phyloP scores from a whole-genome alignment of 2,797 vertebrate genomes.

The Neosilurus hyrtlii region DNA sequence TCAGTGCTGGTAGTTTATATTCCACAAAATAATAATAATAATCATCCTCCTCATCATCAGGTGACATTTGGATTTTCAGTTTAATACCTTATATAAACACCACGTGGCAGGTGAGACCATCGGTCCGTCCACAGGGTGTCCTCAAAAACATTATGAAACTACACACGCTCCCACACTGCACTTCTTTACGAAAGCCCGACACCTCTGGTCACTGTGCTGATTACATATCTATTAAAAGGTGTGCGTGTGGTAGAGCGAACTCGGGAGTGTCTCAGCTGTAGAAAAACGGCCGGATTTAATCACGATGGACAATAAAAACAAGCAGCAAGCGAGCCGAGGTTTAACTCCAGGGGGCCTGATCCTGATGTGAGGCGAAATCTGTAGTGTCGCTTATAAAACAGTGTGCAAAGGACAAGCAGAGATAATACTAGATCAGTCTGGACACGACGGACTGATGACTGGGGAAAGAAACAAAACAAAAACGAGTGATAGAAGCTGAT shows the following conservation, averaged over 20 bases:
- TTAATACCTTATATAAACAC: constrained; percentile 25
- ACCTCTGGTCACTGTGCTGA: neutral
- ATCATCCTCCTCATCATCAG: neutral
- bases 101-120: neutral
- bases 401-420: neutral
- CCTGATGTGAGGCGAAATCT: neutral
- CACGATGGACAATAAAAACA: constrained; percentile 1
- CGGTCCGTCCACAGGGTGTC: neutral
- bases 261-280: neutral
- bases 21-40: neutral
- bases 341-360: too few relatives aligned
- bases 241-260: neutral
- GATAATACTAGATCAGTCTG: neutral
- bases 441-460: neutral
- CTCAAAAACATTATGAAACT: neutral
- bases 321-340: neutral
- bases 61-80: constrained; percentile 4
- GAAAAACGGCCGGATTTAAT: neutral
- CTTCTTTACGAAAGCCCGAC: neutral
- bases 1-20: neutral
- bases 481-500: neutral
- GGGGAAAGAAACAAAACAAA: neutral
- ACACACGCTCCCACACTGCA: neutral
- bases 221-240: constrained; percentile 16
- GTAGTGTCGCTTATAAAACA: neutral